Evolutionary conservation across 35 echinoderm and acorn worm species (phyloP).

Genomic region (Ophiothrix spiculata): DNA sequence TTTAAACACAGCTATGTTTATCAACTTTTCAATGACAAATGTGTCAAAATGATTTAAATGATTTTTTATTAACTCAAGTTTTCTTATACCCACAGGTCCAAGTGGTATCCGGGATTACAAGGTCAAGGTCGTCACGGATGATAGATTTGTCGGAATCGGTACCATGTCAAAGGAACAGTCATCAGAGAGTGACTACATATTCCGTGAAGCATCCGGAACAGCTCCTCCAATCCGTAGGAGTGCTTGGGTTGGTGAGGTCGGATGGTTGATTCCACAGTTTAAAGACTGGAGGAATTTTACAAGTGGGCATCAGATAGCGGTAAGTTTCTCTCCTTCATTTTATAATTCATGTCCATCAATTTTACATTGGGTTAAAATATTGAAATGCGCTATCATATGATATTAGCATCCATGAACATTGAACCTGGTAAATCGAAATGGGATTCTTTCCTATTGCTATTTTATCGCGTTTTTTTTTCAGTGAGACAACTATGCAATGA

Average conservation of each 20-base stretch:
- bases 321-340: slow-evolving; percentile 13
- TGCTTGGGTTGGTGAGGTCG: slow-evolving; percentile 86
- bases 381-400: not conserved
- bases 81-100: slow-evolving; percentile 49
- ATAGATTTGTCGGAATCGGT: slow-evolving; percentile 93
- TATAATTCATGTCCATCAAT: not conserved
- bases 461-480: no score
- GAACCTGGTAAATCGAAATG: not conserved
- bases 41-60: not conserved
- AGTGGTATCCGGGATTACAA: slow-evolving; percentile 87
- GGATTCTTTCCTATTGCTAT: not conserved
- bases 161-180: slow-evolving; percentile 90
- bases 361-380: not conserved
- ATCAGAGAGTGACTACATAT: slow-evolving; percentile 72
- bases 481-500: no score
- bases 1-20: no score
- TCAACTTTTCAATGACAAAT: no score
- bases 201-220: slow-evolving; percentile 70
- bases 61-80: not conserved
- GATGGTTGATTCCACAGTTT: slow-evolving; percentile 80
- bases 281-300: slow-evolving; percentile 63
- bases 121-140: slow-evolving; percentile 85
- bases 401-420: not conserved
- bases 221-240: slow-evolving; percentile 59
- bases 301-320: slow-evolving; percentile 79